Evolutionary conservation across 2,113 vertebrate genomes (phyloP).

Genomic region (Anolis sagrei): DNA sequence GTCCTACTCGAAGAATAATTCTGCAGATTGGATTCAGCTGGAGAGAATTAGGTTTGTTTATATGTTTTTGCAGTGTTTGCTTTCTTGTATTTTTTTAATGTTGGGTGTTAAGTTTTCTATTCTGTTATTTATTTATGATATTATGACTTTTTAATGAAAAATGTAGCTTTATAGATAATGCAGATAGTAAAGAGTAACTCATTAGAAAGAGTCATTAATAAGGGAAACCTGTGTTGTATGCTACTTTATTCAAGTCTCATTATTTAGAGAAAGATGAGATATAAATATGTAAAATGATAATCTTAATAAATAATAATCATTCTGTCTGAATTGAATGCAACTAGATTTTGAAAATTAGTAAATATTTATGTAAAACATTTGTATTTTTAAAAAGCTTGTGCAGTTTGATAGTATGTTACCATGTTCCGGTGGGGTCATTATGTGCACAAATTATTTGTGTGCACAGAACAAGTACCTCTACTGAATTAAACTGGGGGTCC

Average conservation of each 20-base stretch:
- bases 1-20: slow-evolving; percentile 88
- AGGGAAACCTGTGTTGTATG: too few relatives aligned
- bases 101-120: not conserved
- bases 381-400: not conserved
- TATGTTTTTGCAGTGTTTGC: slow-evolving; percentile 22
- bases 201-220: too few relatives aligned
- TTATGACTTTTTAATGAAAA: not conserved
- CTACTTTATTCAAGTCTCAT: too few relatives aligned
- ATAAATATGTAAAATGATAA: too few relatives aligned
- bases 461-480: not conserved
- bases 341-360: not conserved
- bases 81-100: slow-evolving; percentile 25
- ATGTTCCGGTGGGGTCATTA: not conserved
- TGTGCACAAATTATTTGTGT: not conserved
- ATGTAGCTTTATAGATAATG: not conserved
- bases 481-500: not conserved
- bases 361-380: not conserved
- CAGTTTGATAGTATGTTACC: not conserved
- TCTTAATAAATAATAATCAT: not conserved
- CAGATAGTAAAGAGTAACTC: too few relatives aligned
- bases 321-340: not conserved
- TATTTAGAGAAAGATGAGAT: too few relatives aligned
- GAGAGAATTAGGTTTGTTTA: slow-evolving; percentile 92
- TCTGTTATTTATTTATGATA: not conserved
- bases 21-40: slow-evolving; percentile 90